Conservation (phyloP, 2,888 invertebrate species). For the Trichogramma dendrolimi region DNA sequence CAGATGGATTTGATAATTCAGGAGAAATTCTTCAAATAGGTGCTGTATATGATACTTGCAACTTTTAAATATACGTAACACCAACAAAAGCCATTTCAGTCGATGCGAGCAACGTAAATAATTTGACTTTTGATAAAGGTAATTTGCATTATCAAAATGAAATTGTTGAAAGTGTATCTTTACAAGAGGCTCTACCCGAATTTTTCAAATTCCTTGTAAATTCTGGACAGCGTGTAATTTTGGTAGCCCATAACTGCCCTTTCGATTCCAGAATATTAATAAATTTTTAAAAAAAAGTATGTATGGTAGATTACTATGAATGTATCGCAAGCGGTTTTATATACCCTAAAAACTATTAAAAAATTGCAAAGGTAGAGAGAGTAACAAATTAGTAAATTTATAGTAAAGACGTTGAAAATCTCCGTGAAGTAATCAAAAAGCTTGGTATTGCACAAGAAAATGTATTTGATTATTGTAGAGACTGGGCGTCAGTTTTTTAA, state of each 20-base stretch:
- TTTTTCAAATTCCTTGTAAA: slow-evolving; percentile 23
- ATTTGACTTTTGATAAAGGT: neutral
- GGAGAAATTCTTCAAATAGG: slow-evolving; percentile 24
- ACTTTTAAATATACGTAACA: slow-evolving; percentile 14
- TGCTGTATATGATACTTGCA: slow-evolving; percentile 8
- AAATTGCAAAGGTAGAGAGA: slow-evolving; percentile 9
- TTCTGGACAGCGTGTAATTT: too few relatives aligned
- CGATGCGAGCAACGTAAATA: slow-evolving; percentile 5
- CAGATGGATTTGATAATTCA: neutral
- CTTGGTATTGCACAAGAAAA: slow-evolving; percentile 3
- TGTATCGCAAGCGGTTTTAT: slow-evolving; percentile 17
- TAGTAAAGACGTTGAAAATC: slow-evolving; percentile 4
- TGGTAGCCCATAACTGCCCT: slow-evolving; percentile 19
- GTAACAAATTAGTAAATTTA: slow-evolving; percentile 5
- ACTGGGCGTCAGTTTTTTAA: too few relatives aligned
- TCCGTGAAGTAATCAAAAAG: slow-evolving; percentile 4
- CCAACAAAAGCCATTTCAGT: slow-evolving; percentile 8
- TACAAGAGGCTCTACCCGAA: slow-evolving; percentile 13
- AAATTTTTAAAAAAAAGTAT: slow-evolving; percentile 8
- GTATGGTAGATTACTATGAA: slow-evolving; percentile 10
- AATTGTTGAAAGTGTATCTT: slow-evolving; percentile 5
- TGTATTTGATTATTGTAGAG: too few relatives aligned
- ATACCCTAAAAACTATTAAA: slow-evolving; percentile 15
- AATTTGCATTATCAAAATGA: slow-evolving; percentile 12
- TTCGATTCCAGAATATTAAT: slow-evolving; percentile 18